Evolutionary conservation across 2,888 invertebrate species (phyloP).

Genomic region (Stenichneumon culpator): DNA sequence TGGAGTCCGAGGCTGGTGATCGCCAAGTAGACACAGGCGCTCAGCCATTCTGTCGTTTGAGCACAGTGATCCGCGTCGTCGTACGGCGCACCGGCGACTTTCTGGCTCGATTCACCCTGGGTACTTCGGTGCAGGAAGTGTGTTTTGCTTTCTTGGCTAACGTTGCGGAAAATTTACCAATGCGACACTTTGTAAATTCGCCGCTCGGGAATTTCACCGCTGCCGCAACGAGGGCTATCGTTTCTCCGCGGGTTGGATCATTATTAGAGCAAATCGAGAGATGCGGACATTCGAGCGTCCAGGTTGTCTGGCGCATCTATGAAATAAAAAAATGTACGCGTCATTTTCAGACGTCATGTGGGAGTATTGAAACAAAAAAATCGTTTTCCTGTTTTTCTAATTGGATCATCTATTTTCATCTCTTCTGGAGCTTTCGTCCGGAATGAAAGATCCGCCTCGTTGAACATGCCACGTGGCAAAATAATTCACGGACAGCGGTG

Average conservation of each 20-base stretch:
- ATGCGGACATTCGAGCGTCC: neutral
- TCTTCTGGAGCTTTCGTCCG: neutral
- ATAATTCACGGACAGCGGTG: neutral
- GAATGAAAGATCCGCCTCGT: constrained; percentile 1
- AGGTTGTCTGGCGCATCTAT: neutral
- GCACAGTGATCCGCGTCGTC: constrained; percentile 14
- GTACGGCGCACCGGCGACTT: neutral
- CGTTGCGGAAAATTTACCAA: constrained; percentile 52
- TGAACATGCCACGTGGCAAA: constrained; percentile 2
- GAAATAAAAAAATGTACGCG: neutral
- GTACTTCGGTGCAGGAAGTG: constrained; percentile 1
- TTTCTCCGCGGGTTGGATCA: neutral
- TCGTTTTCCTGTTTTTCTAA: constrained; percentile 1
- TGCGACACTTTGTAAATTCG: constrained; percentile 21
- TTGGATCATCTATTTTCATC: constrained; percentile 7
- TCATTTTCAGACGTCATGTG: neutral
- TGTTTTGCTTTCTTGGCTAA: constrained; percentile 14
- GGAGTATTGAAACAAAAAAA: neutral
- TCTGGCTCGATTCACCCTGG: constrained; percentile 8
- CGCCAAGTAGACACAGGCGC: constrained; percentile 1
- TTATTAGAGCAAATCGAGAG: neutral
- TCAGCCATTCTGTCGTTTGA: neutral
- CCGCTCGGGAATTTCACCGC: neutral
- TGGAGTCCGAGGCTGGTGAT: constrained; percentile 1
- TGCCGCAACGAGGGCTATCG: neutral